Percentiles rank a stretch among this genome's conserved stretches.
Conservation (phyloP, 2,888 invertebrate species). For the Dioctria rufipes region DNA sequence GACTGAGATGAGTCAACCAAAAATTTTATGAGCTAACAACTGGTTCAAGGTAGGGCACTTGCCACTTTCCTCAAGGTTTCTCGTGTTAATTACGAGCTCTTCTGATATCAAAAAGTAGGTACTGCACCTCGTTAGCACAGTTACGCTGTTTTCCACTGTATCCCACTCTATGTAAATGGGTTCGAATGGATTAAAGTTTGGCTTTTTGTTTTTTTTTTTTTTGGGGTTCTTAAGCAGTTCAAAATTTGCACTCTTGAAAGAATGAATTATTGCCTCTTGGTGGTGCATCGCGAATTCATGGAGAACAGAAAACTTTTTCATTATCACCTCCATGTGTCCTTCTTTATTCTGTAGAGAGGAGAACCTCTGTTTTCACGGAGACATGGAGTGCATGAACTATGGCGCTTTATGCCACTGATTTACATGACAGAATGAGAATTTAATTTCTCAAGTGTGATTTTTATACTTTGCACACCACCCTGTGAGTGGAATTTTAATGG, state of each 20-base stretch:
- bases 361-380: not conserved
- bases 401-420: slow-evolving; percentile 16
- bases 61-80: no score
- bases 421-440: slow-evolving; percentile 43
- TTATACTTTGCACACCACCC: slow-evolving; percentile 13
- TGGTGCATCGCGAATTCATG: slow-evolving; percentile 12
- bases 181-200: not conserved
- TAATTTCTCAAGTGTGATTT: slow-evolving; percentile 46
- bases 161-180: no score
- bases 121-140: no score
- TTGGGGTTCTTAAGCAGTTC: not conserved
- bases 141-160: no score
- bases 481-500: slow-evolving; percentile 40
- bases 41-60: no score
- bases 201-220: not conserved
- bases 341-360: no score
- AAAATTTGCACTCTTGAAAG: not conserved
- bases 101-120: no score
- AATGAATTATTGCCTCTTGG: slow-evolving; percentile 18
- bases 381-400: not conserved
- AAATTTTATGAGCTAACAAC: no score
- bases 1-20: no score
- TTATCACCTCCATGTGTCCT: no score
- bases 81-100: no score
- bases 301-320: not conserved